Evolutionary conservation across 2,113 vertebrate species (phyloP), one percentile per base, ranked within the genome.

Genomic region (Peromyscus maniculatus): DNA sequence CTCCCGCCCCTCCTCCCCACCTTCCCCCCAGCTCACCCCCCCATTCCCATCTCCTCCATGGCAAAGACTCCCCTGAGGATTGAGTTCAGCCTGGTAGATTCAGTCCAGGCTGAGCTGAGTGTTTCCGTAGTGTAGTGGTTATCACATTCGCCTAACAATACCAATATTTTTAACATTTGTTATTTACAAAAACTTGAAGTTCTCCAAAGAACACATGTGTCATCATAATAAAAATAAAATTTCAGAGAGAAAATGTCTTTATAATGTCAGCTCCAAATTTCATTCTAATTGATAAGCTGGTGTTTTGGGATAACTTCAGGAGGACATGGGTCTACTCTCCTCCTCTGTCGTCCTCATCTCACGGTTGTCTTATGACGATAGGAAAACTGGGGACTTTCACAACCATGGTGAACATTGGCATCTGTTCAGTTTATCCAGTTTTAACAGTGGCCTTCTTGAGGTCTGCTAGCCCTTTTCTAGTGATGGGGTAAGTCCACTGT

Each of bases 101-200:
- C 43, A 43, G 43, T 43, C 43, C 43, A 43, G 43, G 4, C 43
- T 43, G 43, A 43, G 43, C 43, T 3, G 43, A 43, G 43, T 43
- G 43, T 43, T 43, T 43, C 43, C 4, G 43, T 43, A 43, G 43
- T 43, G 43, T 43, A 43, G 43, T 43, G 43, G 43, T 43, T 43
- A 43, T 43, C 43, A 43, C 43, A 43, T 43, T 43, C 43, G 43
- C 3, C 43, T 43, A 43, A 43, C 43, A 43, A 43, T 92, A 46
- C 10, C 78, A 79, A 74, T 91, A 49, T 74, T 97, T 52, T 49
- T 33, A 94, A 72, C 28, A 88, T 92, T 93, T 95, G 55, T 24
- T 95, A 26, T 91, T 96, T 92, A 92, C 55, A 67, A 91, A 86
- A 95, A 88, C 79, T 24, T 62, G 28, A 71, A 96, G 93, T 91